Base-by-base conservation (phyloP, 2,888 invertebrate species). In the Lasioglossum calceatum region DNA sequence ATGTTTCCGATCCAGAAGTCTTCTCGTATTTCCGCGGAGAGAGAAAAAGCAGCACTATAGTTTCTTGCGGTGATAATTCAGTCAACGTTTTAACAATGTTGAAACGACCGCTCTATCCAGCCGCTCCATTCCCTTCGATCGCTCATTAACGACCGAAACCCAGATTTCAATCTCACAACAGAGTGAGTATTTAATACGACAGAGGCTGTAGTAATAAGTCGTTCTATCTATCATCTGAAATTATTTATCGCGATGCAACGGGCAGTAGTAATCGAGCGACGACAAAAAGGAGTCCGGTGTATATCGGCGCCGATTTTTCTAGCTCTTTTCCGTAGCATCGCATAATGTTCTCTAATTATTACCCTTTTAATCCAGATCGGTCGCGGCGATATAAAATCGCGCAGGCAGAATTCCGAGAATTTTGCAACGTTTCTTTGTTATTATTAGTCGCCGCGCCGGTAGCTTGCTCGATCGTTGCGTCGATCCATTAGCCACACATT, bases 281-380 rank as follows among this genome's bases (percentile, higher is more conserved):
- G 19, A 64, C 16, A 54, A 82, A n/a, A 16, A 39, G 39, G 32
- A 39, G 23, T 23, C 12, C n/a, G n/a, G 50, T 50, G 23, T 54
- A 58, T 81, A 81, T 27, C 5, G 27, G 27, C 4, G 12, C 5
- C n/a, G 58, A 71, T 84, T 85, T 84, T 58, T 61, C 44, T 12
- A 72, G 47, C 75, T 42, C 54, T 73, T 73, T 77, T 67, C 75
- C 76, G 77, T 54, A n/a, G 64, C 84, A 77, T 84, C 84, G 84
- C 44, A 47, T 75, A 77, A 84, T 84, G 58, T 42, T 74, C 77
- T 47, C 44, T 77, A 77, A 78, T 84, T 84, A 73, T 61, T 50
- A 78, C 47, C 42, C 73, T 75, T 75, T 84, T 75, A 78, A 61
- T 71, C 78, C 73, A 32, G 54, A 85, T 75, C 78, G 70, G 72